Evolutionary conservation across 2,113 vertebrate species (phyloP), one percentile per base, ranked within the genome.

Genomic region (Macquaria australasica): DNA sequence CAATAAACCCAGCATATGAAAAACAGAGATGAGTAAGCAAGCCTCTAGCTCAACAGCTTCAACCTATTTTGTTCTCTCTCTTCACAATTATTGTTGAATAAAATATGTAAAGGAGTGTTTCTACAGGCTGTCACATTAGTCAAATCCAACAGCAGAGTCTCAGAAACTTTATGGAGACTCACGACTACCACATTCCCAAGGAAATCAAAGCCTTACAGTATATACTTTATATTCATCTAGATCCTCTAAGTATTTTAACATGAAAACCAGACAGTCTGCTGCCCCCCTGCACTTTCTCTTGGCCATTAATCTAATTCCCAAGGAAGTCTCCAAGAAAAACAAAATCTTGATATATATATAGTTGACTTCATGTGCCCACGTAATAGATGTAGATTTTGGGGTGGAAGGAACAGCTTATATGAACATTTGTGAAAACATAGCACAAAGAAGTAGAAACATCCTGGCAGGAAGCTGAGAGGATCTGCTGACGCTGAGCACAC

Each of bases 401-500:
- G 8, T 28, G 66, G 59, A 72, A 86, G 59, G 34, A 73, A 43
- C 48, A 71, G 73, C 63, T 82, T 28, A 23, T 63, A 23, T 63
- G 62, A 53, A 64, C 63, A 84, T 37, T 41, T 66, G 31, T 55
- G 69, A 73, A 74, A 82, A 84, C 23, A 73, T 31, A 83, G 7
- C 34, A 77, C 21, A 72, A 77, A 69, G 18, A 43, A 77, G 39
- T 16, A 53, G 21, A 75, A 91, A 83, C 53, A 74, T 69, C 62
- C 37, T 58, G 73, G 37, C 71, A 83, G 73, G 82, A 85, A 80
- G 55, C 71, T 60, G 73, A 79, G 10, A 53, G 56, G 59, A 59
- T 6, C 48, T 48, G 20, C 50, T 31, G 70, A 79, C 25, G 23
- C 31, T n/a, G 34, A 39, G 8, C 41, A 45, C 23, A 28, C 11